phyloP scores from a whole-genome alignment of 2,797 vertebrate genomes.

The Pseudochromis fuscus region DNA sequence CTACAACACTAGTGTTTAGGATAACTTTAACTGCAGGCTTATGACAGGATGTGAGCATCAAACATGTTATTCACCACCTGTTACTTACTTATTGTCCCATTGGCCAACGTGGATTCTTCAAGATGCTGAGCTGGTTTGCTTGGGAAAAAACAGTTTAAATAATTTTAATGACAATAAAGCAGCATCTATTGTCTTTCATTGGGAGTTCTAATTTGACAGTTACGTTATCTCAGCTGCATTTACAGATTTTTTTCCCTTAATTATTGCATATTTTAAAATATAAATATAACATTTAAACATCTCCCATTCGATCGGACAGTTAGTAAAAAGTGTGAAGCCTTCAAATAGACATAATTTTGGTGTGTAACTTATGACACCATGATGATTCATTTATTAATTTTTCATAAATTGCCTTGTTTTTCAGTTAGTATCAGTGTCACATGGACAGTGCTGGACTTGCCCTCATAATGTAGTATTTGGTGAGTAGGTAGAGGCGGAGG shows the following conservation, averaged over 20 bases:
- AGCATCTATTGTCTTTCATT: neutral
- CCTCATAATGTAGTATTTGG: conserved; percentile 34
- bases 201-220: neutral
- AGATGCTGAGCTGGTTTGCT: no score
- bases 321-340: neutral
- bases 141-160: neutral
- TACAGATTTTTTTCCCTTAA: neutral
- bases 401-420: neutral
- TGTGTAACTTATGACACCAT: neutral
- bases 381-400: neutral
- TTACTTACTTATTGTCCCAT: neutral
- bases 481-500: conserved; percentile 19
- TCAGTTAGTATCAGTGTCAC: neutral
- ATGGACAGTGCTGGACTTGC: conserved; percentile 11
- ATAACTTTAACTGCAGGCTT: no score
- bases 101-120: no score
- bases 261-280: neutral
- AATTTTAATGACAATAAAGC: neutral
- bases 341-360: neutral
- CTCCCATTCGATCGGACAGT: neutral
- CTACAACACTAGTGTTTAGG: no score
- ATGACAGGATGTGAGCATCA: no score
- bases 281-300: no score
- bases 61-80: neutral
- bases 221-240: neutral